Percentiles rank a stretch among this genome's conserved stretches.
phyloP scores from a whole-genome alignment of 2,113 vertebrate genomes.

The Sinocyclocheilus rhinocerous region DNA sequence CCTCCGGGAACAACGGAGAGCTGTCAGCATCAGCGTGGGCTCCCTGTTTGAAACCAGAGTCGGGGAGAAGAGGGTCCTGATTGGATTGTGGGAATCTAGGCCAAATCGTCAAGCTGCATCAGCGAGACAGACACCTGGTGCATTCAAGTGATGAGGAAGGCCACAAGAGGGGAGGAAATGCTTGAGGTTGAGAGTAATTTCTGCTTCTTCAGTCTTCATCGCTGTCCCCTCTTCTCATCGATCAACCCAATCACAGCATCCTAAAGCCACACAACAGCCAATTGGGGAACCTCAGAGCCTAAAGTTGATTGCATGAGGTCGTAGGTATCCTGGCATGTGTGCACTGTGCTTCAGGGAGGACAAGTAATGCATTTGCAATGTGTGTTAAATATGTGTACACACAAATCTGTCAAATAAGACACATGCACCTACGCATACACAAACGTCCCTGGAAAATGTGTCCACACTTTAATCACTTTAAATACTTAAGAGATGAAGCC shows the following conservation, averaged over 20 bases:
- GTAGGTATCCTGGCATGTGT: conserved; percentile 20
- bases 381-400: neutral
- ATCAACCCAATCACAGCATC: conserved; percentile 42
- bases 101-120: conserved; percentile 39
- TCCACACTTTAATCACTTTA: conserved; percentile 15
- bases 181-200: conserved; percentile 21
- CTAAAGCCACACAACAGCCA: neutral
- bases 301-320: conserved; percentile 31
- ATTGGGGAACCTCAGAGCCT: neutral
- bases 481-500: neutral
- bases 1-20: conserved; percentile 25
- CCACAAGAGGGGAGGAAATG: conserved; percentile 39
- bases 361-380: conserved; percentile 29
- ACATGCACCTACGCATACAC: neutral
- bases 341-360: neutral
- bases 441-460: neutral
- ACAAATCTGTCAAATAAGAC: neutral
- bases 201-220: conserved; percentile 24
- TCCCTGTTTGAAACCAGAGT: conserved; percentile 34
- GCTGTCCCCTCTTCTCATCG: conserved; percentile 37
- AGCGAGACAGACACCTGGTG: conserved; percentile 29
- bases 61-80: conserved; percentile 33
- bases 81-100: conserved; percentile 56
- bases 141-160: conserved; percentile 39
- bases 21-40: conserved; percentile 41